These are phyloP conservation scores for Pseudomyrmex concolor DNA, from an alignment of 1,140 invertebrate species.

Conservation along the genomic window DNA sequence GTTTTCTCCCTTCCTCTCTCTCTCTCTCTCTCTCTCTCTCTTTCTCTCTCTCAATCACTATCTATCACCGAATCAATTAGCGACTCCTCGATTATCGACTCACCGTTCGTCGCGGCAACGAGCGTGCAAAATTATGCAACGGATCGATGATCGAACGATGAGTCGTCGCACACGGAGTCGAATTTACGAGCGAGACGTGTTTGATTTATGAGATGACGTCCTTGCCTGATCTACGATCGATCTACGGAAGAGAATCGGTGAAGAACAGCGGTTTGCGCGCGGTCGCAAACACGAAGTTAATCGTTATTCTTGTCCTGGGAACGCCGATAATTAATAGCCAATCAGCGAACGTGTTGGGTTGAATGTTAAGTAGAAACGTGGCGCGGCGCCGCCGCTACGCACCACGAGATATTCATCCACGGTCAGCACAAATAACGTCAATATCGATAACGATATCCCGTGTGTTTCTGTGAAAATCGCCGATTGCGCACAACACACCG, in stretches of 20 bases:
- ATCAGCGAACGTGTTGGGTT: conserved; percentile 73
- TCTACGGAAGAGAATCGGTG: conserved; percentile 60
- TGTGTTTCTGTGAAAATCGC: conserved; percentile 25
- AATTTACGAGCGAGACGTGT: conserved; percentile 74
- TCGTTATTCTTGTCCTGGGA: conserved; percentile 77
- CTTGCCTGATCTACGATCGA: conserved; percentile 73
- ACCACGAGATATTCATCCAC: conserved; percentile 27
- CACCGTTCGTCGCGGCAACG: conserved; percentile 7
- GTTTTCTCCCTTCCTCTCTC: conserved; percentile 26
- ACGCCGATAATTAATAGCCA: conserved; percentile 77
- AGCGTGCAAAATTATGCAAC: conserved; percentile 54
- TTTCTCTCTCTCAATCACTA: conserved; percentile 64
- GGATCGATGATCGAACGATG: conserved; percentile 74
- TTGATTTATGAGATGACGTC: conserved; percentile 71
- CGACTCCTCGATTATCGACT: conserved; percentile 66
- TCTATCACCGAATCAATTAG: conserved; percentile 74
- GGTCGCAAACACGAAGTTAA: conserved; percentile 72
- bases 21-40: conserved; percentile 43
- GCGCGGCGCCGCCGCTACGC: conserved; percentile 25
- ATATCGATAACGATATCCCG: conserved; percentile 62
- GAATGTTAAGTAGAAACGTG: conserved; percentile 75
- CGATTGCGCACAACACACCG: conserved; percentile 28
- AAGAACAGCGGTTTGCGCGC: conserved; percentile 13
- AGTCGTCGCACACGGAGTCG: conserved; percentile 59
- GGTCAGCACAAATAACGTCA: conserved; percentile 52